Percentiles rank a stretch among this genome's conserved stretches.
phyloP scores from a whole-genome alignment of 1,140 invertebrate species.

The Phocides pigmalion region DNA sequence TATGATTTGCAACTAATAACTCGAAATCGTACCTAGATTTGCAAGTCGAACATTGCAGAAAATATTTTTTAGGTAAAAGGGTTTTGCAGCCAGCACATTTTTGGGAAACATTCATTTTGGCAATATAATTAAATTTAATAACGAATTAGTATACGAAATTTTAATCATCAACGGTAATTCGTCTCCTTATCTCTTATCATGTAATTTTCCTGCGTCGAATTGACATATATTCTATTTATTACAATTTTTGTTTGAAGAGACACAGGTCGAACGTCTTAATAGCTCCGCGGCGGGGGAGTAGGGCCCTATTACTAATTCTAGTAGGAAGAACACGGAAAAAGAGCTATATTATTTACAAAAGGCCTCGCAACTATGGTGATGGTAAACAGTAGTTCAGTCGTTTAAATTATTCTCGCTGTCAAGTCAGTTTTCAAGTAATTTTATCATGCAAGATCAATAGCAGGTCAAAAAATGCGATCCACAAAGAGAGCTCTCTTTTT shows the following conservation, averaged over 20 bases:
- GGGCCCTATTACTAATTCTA: too few species aligned
- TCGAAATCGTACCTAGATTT: constrained; percentile 22
- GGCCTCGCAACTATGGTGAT: too few species aligned
- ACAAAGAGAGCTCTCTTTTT: too few species aligned
- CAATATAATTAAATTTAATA: too few species aligned
- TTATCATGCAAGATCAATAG: too few species aligned
- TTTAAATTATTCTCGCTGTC: too few species aligned
- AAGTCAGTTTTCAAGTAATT: too few species aligned
- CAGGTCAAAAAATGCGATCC: too few species aligned
- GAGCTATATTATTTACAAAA: too few species aligned
- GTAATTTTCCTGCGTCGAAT: not conserved
- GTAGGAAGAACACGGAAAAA: too few species aligned
- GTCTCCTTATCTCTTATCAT: not conserved
- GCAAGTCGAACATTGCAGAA: constrained; percentile 15
- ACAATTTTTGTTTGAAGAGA: not conserved
- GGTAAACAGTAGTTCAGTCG: too few species aligned
- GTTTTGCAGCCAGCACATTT: constrained; percentile 29
- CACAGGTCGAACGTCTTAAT: not conserved
- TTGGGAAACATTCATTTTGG: not conserved
- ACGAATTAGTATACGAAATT: not conserved
- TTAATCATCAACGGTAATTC: not conserved
- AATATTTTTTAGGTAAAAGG: constrained; percentile 21
- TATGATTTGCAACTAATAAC: constrained; percentile 17
- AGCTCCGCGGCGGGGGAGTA: constrained; percentile 2
- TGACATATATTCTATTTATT: not conserved